Evolutionary conservation across 2,113 vertebrate genomes (phyloP).

Genomic region (Phalacrocorax brasilianus): DNA sequence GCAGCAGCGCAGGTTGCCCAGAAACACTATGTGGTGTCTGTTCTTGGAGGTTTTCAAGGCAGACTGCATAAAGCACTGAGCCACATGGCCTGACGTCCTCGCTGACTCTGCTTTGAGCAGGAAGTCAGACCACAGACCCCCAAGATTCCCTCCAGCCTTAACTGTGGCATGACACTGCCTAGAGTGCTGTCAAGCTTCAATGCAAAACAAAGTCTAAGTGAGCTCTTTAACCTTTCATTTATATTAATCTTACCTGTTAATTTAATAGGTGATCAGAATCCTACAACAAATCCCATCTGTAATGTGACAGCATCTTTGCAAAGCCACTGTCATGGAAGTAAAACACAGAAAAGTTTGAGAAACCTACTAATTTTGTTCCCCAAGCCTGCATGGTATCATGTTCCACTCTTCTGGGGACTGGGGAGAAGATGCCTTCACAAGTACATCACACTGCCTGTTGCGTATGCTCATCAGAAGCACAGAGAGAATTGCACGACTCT

Average conservation of each 20-base stretch:
- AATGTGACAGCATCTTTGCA: background rate
- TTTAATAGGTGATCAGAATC: background rate
- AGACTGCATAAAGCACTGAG: background rate
- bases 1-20: background rate
- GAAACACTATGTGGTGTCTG: background rate
- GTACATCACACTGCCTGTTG: background rate
- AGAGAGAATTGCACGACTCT: background rate
- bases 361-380: background rate
- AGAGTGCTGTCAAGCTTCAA: background rate
- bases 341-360: background rate
- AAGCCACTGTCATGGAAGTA: background rate
- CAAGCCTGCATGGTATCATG: background rate
- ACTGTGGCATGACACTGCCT: background rate
- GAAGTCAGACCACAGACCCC: background rate
- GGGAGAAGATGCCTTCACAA: background rate
- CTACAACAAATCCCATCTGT: background rate
- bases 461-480: background rate
- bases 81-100: background rate
- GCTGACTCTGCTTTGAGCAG: background rate
- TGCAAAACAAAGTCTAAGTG: background rate
- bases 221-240: background rate
- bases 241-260: background rate
- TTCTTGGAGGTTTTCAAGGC: background rate
- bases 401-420: background rate
- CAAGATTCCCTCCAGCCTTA: background rate